Evolutionary conservation across 2,888 invertebrate species (phyloP).

Genomic region (Dryocosmus kuriphilus): DNA sequence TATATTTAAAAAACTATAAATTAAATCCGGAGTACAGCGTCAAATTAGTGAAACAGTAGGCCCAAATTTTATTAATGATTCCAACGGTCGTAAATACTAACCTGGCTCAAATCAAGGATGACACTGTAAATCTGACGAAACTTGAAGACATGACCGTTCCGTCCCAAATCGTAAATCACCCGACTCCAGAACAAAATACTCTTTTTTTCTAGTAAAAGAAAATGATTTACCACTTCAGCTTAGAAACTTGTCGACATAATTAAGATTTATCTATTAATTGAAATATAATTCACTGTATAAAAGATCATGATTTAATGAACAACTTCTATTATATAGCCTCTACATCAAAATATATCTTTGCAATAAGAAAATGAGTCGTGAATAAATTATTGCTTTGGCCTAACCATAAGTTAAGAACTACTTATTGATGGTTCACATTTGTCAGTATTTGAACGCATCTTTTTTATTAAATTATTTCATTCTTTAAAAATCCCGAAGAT

Average conservation of each 20-base stretch:
- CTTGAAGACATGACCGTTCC: constrained; percentile 17
- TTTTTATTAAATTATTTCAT: background rate
- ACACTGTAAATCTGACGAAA: constrained; percentile 24
- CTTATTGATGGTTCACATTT: background rate
- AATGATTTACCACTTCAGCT: constrained; percentile 28
- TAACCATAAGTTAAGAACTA: background rate
- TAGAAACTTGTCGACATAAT: constrained; percentile 31
- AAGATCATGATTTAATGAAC: constrained; percentile 10
- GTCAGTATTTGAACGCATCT: too few relatives aligned
- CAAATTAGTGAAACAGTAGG: constrained; percentile 24
- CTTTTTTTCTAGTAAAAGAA: constrained; percentile 27
- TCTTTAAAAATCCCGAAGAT: background rate
- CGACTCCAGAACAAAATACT: background rate
- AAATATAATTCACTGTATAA: constrained; percentile 18
- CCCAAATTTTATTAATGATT: constrained; percentile 22
- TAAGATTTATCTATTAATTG: constrained; percentile 32
- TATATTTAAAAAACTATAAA: background rate
- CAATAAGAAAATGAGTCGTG: background rate
- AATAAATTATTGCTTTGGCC: background rate
- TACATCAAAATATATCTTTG: background rate
- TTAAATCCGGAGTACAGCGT: background rate
- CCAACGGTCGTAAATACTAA: constrained; percentile 14
- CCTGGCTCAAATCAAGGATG: constrained; percentile 31
- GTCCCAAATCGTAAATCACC: constrained; percentile 27
- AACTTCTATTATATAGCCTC: background rate